Conservation (phyloP, 1,140 invertebrate genomes). For the Ips typographus region DNA sequence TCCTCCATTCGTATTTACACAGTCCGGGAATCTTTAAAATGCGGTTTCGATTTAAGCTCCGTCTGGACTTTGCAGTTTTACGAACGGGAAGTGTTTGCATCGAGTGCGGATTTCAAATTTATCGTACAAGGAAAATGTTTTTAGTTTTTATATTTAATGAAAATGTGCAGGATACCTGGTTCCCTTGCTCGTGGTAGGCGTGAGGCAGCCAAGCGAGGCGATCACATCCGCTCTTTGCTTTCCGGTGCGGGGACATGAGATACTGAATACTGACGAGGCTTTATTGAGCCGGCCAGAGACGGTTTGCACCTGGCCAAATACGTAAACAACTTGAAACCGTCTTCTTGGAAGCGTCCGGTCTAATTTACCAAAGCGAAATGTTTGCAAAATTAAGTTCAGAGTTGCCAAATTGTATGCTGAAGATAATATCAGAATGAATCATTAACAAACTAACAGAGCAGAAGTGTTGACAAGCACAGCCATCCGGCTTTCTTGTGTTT, state of each 20-base stretch:
- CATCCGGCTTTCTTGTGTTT: too few species aligned
- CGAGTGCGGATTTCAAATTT: too few species aligned
- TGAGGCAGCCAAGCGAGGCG: slow-evolving; percentile 39
- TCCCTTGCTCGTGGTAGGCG: slow-evolving; percentile 16
- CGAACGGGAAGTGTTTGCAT: too few species aligned
- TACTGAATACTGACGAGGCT: slow-evolving; percentile 24
- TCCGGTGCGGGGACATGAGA: slow-evolving; percentile 37
- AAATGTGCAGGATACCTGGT: slow-evolving; percentile 9
- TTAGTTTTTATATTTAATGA: not conserved
- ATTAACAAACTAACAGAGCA: too few species aligned
- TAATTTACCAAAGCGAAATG: not conserved
- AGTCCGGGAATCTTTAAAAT: too few species aligned
- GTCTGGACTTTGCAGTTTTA: too few species aligned
- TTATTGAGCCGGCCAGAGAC: slow-evolving; percentile 20
- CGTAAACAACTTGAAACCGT: not conserved
- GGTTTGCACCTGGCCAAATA: slow-evolving; percentile 2
- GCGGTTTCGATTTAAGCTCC: too few species aligned
- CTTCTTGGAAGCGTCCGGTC: not conserved
- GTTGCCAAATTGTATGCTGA: too few species aligned
- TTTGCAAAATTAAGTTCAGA: too few species aligned
- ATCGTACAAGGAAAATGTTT: too few species aligned
- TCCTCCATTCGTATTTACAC: not conserved
- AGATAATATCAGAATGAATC: too few species aligned
- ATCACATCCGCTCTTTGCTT: slow-evolving; percentile 45
- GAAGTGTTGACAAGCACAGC: too few species aligned